phyloP scores from a whole-genome alignment of 2,797 vertebrate genomes.

The Macropus fuliginosus region DNA sequence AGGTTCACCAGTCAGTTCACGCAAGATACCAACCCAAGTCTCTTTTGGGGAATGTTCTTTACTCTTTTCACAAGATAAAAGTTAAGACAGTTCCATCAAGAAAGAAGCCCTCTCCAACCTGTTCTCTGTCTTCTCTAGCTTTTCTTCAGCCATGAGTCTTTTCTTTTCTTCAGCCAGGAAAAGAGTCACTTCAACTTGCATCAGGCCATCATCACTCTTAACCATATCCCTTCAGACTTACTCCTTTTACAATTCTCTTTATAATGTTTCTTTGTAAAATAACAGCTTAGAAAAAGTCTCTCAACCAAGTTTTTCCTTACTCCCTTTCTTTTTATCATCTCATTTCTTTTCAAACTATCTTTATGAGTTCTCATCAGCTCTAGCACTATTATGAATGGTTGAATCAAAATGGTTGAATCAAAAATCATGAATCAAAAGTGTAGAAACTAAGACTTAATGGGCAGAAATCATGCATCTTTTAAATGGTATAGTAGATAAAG shows the following conservation, averaged over 20 bases:
- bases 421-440: neutral
- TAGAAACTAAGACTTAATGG: neutral
- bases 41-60: neutral
- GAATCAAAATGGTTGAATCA: too few relatives aligned
- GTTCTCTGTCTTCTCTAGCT: neutral
- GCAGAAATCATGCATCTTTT: neutral
- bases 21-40: neutral
- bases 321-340: neutral
- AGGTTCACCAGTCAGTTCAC: neutral
- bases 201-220: neutral
- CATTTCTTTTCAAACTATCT: neutral
- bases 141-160: neutral
- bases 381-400: neutral
- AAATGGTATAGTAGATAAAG: neutral
- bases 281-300: neutral
- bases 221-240: neutral
- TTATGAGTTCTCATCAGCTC: neutral
- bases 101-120: neutral
- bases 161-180: neutral
- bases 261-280: neutral
- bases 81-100: neutral
- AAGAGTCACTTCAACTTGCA: neutral
- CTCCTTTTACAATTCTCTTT: neutral
- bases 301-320: neutral
- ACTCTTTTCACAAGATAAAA: neutral